Conservation (phyloP, 2,888 invertebrate genomes). For the Abscondita cerata region DNA sequence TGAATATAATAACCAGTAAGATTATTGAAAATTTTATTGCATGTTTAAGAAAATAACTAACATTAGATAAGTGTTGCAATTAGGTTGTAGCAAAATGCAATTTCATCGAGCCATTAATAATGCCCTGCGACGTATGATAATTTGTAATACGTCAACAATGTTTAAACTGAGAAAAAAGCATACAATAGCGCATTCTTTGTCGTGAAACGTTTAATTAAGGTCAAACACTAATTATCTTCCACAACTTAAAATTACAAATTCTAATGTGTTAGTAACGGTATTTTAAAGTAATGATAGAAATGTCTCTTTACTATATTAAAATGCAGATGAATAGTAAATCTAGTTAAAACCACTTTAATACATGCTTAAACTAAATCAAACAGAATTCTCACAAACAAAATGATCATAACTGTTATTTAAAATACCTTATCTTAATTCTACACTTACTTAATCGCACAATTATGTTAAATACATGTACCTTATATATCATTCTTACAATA, state of each 20-base stretch:
- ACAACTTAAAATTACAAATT: constrained; percentile 2
- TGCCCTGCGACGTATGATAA: not conserved
- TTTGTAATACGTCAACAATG: constrained; percentile 5
- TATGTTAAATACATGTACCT: too few species aligned
- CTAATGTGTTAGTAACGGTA: constrained; percentile 1
- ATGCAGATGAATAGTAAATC: constrained; percentile 3
- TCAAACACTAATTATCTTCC: constrained; percentile 7
- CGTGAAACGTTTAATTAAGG: constrained; percentile 7
- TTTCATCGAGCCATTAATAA: constrained; percentile 1
- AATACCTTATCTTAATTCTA: too few species aligned
- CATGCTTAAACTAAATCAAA: too few species aligned
- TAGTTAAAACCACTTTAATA: not conserved
- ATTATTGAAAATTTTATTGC: too few species aligned
- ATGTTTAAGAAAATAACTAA: too few species aligned
- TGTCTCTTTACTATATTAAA: constrained; percentile 1
- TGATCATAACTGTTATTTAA: constrained; percentile 4
- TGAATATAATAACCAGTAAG: too few species aligned
- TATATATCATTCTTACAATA: too few species aligned
- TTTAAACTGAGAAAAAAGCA: not conserved
- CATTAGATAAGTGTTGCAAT: too few species aligned
- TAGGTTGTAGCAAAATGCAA: not conserved
- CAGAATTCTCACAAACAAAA: too few species aligned
- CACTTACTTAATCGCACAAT: too few species aligned
- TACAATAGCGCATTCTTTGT: constrained; percentile 1
- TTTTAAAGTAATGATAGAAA: not conserved